Percentiles rank a stretch among this genome's conserved stretches.
These are phyloP conservation scores for Motacilla alba DNA, from an alignment of 2,113 vertebrate genomes.

Conservation along the genomic window DNA sequence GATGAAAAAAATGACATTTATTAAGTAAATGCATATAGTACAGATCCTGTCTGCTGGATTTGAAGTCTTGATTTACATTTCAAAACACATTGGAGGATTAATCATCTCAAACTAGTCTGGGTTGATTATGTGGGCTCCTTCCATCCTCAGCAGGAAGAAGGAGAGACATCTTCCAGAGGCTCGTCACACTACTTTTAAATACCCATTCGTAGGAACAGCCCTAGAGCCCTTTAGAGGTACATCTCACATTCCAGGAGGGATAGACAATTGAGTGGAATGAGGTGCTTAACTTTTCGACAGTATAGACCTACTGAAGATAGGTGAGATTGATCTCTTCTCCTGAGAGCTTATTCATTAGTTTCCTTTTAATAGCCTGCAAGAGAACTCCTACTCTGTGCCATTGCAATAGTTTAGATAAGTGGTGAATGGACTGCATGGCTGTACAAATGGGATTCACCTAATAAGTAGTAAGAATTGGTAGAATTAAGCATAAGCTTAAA, in stretches of 20 bases:
- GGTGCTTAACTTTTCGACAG: background rate
- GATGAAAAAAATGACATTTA: background rate
- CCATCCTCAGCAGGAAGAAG: background rate
- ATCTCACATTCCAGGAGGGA: background rate
- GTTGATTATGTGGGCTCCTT: background rate
- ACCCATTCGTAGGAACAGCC: background rate
- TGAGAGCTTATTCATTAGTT: background rate
- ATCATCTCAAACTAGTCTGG: background rate
- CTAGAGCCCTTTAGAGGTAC: background rate
- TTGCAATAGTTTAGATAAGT: background rate
- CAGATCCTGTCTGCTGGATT: background rate
- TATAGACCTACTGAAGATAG: background rate
- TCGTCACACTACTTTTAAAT: background rate
- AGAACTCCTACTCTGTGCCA: background rate
- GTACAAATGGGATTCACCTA: background rate
- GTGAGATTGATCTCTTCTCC: background rate
- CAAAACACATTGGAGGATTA: slow-evolving; percentile 22
- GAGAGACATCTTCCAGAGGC: background rate
- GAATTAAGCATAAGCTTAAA: background rate
- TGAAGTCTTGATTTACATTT: slow-evolving; percentile 46
- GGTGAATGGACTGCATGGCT: background rate
- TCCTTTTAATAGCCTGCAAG: background rate
- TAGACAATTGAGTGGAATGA: background rate
- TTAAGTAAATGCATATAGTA: background rate
- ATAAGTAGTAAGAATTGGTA: background rate